phyloP scores from a whole-genome alignment of 2,113 vertebrate genomes.

The Nerophis ophidion region DNA sequence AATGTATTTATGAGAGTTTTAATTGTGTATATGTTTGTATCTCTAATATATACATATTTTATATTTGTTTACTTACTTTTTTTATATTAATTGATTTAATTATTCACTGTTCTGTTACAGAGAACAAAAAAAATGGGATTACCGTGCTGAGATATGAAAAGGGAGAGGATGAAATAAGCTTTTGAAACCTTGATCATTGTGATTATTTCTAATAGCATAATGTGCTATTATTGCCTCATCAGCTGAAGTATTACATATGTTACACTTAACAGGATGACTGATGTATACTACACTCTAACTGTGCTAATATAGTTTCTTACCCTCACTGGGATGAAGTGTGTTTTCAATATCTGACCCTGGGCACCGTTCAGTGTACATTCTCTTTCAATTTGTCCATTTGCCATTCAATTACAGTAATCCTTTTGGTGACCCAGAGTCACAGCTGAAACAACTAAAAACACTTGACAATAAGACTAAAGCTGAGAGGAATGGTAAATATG shows the following conservation, averaged over 20 bases:
- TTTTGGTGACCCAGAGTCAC: constrained; percentile 34
- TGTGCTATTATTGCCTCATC: neutral
- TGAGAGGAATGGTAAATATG: constrained; percentile 64
- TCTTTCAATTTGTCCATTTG: constrained; percentile 29
- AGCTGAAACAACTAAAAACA: constrained; percentile 41
- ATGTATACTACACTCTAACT: neutral
- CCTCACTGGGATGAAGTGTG: neutral
- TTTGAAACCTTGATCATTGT: neutral
- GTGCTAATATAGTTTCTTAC: neutral
- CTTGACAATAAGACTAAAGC: constrained; percentile 50
- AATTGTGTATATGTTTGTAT: too few relatives aligned
- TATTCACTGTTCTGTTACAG: too few relatives aligned
- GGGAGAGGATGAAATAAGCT: too few relatives aligned
- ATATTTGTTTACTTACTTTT: too few relatives aligned
- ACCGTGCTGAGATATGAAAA: too few relatives aligned
- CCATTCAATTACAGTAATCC: constrained; percentile 55
- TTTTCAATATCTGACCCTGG: constrained; percentile 13
- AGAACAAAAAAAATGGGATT: too few relatives aligned
- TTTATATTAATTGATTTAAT: too few relatives aligned
- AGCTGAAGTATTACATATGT: neutral
- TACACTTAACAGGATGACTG: neutral
- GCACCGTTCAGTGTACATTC: neutral
- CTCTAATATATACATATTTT: too few relatives aligned
- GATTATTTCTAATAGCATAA: neutral
- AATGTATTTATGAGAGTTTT: too few relatives aligned